phyloP scores from a whole-genome alignment of 2,797 vertebrate species.

The Acrossocheilus wenchowensis region DNA sequence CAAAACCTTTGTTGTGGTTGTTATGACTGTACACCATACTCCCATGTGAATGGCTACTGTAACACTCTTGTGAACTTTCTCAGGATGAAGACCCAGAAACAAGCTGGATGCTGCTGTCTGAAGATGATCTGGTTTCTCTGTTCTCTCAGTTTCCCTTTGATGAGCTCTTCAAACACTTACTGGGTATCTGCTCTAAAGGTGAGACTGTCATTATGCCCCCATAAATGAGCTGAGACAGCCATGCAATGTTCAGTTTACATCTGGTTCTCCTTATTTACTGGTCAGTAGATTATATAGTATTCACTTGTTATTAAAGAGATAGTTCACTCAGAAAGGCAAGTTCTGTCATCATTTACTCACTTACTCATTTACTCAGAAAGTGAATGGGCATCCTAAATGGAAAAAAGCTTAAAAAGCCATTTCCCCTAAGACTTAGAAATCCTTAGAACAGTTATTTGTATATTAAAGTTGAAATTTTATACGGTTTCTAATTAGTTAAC shows the following conservation, averaged over 20 bases:
- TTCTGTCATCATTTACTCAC: not conserved
- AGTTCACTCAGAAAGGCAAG: not conserved
- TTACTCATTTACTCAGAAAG: not conserved
- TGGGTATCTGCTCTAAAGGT: constrained; percentile 91
- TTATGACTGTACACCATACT: not conserved
- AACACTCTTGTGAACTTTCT: constrained; percentile 36
- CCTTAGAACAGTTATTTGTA: not conserved
- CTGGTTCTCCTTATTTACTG: not conserved
- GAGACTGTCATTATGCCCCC: constrained; percentile 46
- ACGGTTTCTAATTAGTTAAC: not conserved
- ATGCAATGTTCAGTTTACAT: not conserved
- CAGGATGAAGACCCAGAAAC: constrained; percentile 97
- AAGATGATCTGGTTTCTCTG: constrained; percentile 91
- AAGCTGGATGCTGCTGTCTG: constrained; percentile 92
- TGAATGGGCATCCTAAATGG: not conserved
- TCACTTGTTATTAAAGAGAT: not conserved
- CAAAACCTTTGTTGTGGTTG: constrained; percentile 3
- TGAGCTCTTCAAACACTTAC: constrained; percentile 92
- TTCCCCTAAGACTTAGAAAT: not conserved
- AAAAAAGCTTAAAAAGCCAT: not conserved
- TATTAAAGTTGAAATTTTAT: not conserved
- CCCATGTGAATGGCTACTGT: not conserved
- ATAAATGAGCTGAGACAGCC: not conserved
- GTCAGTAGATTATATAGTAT: not conserved
- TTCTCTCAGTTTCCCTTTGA: constrained; percentile 95